Conservation (phyloP, 2,888 invertebrate genomes). For the Drosophila colorata region DNA sequence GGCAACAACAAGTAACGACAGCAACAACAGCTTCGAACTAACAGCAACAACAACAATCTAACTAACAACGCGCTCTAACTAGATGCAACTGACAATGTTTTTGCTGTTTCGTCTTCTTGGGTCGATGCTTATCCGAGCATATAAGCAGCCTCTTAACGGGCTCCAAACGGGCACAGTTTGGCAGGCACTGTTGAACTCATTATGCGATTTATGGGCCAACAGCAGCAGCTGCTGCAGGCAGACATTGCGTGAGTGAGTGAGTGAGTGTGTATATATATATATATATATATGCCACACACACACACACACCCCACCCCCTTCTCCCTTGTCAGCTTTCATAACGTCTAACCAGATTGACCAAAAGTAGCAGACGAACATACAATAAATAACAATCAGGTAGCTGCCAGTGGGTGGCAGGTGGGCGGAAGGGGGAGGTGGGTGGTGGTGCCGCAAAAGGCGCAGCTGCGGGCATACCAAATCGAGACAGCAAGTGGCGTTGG, state of each 20-base stretch:
- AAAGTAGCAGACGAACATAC: conserved; percentile 56
- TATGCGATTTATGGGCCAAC: conserved; percentile 50
- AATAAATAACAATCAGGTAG: conserved; percentile 77
- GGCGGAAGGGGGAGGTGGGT: neutral
- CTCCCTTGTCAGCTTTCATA: conserved; percentile 43
- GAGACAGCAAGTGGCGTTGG: conserved; percentile 37
- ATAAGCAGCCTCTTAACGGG: conserved; percentile 53
- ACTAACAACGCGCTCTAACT: conserved; percentile 23
- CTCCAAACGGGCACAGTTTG: conserved; percentile 37
- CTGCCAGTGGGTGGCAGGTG: conserved; percentile 34
- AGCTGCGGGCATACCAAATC: conserved; percentile 53
- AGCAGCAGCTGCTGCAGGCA: conserved; percentile 21
- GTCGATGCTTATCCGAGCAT: conserved; percentile 57
- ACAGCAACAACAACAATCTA: conserved; percentile 8
- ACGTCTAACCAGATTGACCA: conserved; percentile 44
- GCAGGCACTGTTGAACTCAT: conserved; percentile 34
- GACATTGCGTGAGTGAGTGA: conserved; percentile 5
- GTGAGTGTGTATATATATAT: conserved; percentile 5
- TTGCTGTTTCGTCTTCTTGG: conserved; percentile 12
- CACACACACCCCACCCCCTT: neutral
- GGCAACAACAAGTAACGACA: conserved; percentile 21
- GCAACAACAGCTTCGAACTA: conserved; percentile 1
- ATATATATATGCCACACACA: neutral
- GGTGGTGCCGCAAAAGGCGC: conserved; percentile 43
- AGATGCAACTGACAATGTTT: conserved; percentile 52